Conservation (phyloP, 1,140 invertebrate species). For the Heliconius hermathena region DNA sequence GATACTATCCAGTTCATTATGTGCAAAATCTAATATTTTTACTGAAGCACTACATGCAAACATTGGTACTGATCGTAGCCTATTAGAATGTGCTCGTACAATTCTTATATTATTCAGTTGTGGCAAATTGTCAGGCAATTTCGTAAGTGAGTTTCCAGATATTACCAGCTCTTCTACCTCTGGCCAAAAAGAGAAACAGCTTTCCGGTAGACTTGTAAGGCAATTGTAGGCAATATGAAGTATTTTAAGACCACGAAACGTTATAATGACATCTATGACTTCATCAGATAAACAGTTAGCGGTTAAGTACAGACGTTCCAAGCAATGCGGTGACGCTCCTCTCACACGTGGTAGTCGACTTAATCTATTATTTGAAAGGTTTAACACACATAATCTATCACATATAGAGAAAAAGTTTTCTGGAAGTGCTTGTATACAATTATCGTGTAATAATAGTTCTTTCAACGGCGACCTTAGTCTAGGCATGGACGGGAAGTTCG, state of each 20-base stretch:
- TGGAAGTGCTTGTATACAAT: constrained; percentile 87
- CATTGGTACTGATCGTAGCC: constrained; percentile 87
- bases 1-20: constrained; percentile 91
- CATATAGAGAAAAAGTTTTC: constrained; percentile 89
- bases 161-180: constrained; percentile 91
- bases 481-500: constrained; percentile 86
- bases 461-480: constrained; percentile 85
- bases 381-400: constrained; percentile 87
- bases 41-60: constrained; percentile 88
- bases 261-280: constrained; percentile 86
- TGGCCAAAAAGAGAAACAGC: constrained; percentile 88
- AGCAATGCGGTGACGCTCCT: constrained; percentile 82
- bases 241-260: constrained; percentile 85
- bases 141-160: constrained; percentile 90
- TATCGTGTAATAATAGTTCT: constrained; percentile 89
- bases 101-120: constrained; percentile 87
- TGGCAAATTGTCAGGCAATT: constrained; percentile 89
- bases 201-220: constrained; percentile 87
- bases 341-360: constrained; percentile 84
- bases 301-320: constrained; percentile 89
- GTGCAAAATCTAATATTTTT: constrained; percentile 91
- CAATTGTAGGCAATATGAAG: constrained; percentile 91
- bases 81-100: constrained; percentile 91
- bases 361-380: constrained; percentile 90
- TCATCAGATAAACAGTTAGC: constrained; percentile 90